A percentile compares a stretch with the other conserved stretches of the same genome.
phyloP scores from a whole-genome alignment of 2,888 invertebrate species.

The Lochmaea capreae region DNA sequence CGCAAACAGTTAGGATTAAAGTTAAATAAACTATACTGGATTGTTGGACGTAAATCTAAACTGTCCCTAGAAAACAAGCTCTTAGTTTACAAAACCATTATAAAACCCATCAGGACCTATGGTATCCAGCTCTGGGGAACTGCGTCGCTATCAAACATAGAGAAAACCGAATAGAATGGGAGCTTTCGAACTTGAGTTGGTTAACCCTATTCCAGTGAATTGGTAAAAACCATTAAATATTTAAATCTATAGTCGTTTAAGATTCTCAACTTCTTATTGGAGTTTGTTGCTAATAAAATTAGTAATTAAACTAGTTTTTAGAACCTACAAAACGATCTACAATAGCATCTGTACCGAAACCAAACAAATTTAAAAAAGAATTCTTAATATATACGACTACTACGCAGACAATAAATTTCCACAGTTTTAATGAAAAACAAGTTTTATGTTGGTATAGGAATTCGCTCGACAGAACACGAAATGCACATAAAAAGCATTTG shows the following conservation, averaged over 20 bases:
- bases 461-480: conserved; percentile 13
- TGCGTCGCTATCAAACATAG: too few relatives aligned
- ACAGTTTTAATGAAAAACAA: conserved; percentile 30
- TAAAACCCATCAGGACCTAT: too few relatives aligned
- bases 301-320: neutral
- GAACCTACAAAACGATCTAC: neutral
- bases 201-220: too few relatives aligned
- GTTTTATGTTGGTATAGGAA: conserved; percentile 16
- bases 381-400: conserved; percentile 2
- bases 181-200: too few relatives aligned
- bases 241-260: neutral
- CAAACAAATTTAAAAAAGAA: neutral
- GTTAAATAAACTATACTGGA: too few relatives aligned
- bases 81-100: too few relatives aligned
- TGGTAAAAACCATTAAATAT: neutral
- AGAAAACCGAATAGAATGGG: too few relatives aligned
- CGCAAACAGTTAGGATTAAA: too few relatives aligned
- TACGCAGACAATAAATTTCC: conserved; percentile 15
- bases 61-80: too few relatives aligned
- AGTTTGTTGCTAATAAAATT: neutral
- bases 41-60: too few relatives aligned
- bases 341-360: neutral
- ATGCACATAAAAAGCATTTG: conserved; percentile 24
- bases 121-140: too few relatives aligned
- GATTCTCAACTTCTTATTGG: neutral